Conservation (phyloP, 2,797 vertebrate species). For the Lateolabrax maculatus region DNA sequence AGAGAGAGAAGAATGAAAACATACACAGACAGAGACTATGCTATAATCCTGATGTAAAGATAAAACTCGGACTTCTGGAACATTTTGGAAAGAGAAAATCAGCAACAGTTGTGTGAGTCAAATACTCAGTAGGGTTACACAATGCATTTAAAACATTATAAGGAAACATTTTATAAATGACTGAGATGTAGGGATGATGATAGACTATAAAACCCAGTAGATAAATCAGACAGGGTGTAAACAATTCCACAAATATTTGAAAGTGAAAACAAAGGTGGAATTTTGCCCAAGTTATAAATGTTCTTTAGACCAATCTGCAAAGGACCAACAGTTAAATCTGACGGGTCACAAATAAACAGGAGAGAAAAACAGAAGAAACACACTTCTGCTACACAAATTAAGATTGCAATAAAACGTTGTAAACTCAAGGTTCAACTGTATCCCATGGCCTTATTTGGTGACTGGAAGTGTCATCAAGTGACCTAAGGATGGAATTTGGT, state of each 20-base stretch:
- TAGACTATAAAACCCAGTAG: not conserved
- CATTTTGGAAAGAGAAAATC: not conserved
- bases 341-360: not conserved
- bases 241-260: not conserved
- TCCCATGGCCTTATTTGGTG: not conserved
- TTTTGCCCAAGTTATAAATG: not conserved
- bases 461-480: no score
- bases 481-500: no score
- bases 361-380: not conserved
- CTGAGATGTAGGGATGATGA: not conserved
- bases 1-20: conserved; percentile 13
- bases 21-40: conserved; percentile 31
- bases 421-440: not conserved
- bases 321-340: no score
- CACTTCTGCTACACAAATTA: not conserved
- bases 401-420: not conserved
- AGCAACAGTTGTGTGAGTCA: not conserved
- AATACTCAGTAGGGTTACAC: not conserved
- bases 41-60: conserved; percentile 28
- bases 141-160: not conserved
- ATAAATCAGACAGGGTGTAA: not conserved
- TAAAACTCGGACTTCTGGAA: conserved; percentile 28
- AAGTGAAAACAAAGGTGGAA: not conserved
- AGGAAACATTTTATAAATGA: not conserved
- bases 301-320: no score